A percentile compares a stretch with the other conserved stretches of the same genome.
phyloP scores from a whole-genome alignment of 2,888 invertebrate species.

The Zonitis immaculata region DNA sequence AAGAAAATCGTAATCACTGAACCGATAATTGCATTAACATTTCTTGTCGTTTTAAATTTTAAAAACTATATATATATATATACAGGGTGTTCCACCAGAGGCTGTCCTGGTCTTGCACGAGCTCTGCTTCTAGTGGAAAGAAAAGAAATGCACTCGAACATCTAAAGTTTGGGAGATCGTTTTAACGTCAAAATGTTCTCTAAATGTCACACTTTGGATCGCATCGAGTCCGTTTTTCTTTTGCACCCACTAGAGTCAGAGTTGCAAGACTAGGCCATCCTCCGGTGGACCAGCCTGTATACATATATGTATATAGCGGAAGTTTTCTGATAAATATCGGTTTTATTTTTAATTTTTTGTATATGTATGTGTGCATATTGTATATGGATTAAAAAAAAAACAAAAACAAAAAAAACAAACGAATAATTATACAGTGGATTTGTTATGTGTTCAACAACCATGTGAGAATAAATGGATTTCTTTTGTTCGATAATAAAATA shows the following conservation, averaged over 20 bases:
- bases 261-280: too few relatives aligned
- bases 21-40: conserved; percentile 20
- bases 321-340: conserved; percentile 2
- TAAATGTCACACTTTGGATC: too few relatives aligned
- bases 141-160: too few relatives aligned
- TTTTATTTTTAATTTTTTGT: too few relatives aligned
- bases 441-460: conserved; percentile 1
- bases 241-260: too few relatives aligned
- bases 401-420: too few relatives aligned
- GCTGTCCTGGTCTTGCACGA: too few relatives aligned
- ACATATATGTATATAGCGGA: conserved; percentile 15
- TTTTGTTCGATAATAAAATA: neutral
- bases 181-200: too few relatives aligned
- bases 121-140: neutral
- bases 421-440: conserved; percentile 12
- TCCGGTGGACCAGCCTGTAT: too few relatives aligned
- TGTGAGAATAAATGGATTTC: neutral
- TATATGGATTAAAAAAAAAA: conserved; percentile 10
- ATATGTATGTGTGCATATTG: neutral
- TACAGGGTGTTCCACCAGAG: too few relatives aligned
- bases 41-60: conserved; percentile 8
- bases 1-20: conserved; percentile 10
- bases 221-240: too few relatives aligned
- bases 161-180: too few relatives aligned
- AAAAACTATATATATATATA: neutral